These are phyloP conservation scores for Atrichornis clamosus DNA, from an alignment of 2,113 vertebrate genomes.

Conservation along the genomic window DNA sequence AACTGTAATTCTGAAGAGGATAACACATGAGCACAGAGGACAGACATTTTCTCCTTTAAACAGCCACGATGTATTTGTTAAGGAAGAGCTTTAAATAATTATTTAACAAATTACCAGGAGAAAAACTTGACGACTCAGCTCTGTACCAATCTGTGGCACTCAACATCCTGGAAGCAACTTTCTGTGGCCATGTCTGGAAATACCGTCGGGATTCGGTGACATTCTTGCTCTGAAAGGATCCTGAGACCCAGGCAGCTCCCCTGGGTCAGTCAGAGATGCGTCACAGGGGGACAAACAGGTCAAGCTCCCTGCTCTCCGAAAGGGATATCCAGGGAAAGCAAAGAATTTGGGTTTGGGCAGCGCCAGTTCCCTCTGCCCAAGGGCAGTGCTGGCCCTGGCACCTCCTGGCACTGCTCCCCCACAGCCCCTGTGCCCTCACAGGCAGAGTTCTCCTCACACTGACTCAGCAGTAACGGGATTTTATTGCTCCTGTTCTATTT, in stretches of 20 bases:
- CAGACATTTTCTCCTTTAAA: neutral
- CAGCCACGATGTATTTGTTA: neutral
- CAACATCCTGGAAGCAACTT: accelerated
- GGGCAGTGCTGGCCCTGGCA: neutral
- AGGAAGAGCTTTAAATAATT: neutral
- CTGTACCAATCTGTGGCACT: neutral
- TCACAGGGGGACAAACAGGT: neutral
- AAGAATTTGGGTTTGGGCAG: neutral
- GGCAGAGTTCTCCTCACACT: accelerated
- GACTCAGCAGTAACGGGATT: accelerated
- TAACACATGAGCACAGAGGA: neutral
- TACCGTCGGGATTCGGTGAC: accelerated
- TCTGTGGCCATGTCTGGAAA: neutral
- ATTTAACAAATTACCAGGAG: neutral
- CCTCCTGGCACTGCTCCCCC: neutral
- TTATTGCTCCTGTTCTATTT: neutral
- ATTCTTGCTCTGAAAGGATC: neutral
- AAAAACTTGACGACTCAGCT: neutral
- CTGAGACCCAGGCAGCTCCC: neutral
- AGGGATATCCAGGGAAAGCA: neutral
- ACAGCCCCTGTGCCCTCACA: accelerated
- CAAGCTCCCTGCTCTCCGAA: neutral
- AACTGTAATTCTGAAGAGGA: neutral
- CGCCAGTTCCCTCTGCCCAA: accelerated
- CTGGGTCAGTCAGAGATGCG: neutral